A percentile compares a stretch with the other conserved stretches of the same genome.
These are phyloP conservation scores for Mesorhabditis sp. DNA, from an alignment of 2,888 invertebrate genomes.

Conservation along the genomic window DNA sequence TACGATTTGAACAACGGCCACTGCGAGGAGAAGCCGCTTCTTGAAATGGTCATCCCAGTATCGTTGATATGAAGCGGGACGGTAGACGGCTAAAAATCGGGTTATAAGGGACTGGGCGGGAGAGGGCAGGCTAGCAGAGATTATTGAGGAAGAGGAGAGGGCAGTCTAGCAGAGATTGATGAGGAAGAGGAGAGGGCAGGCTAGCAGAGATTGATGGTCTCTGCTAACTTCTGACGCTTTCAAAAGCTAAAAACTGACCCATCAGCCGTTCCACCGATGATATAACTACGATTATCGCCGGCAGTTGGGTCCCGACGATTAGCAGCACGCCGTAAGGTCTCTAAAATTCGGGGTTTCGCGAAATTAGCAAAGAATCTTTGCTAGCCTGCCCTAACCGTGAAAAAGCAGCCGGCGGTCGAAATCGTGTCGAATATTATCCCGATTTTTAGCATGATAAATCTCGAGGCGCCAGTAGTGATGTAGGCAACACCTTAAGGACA, in stretches of 20 bases:
- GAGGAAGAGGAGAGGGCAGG: too few relatives aligned
- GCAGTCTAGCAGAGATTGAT: too few relatives aligned
- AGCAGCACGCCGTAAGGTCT: not conserved
- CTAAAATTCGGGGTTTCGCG: not conserved
- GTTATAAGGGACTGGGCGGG: too few relatives aligned
- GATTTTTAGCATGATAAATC: not conserved
- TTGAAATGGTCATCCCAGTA: not conserved
- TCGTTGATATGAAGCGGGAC: not conserved
- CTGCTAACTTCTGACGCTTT: too few relatives aligned
- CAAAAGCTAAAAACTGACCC: not conserved
- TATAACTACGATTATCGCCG: not conserved
- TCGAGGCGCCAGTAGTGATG: not conserved
- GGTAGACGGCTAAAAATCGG: not conserved
- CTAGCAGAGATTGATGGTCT: too few relatives aligned
- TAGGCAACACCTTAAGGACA: not conserved
- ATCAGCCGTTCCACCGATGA: not conserved
- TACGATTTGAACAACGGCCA: not conserved
- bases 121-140: too few relatives aligned
- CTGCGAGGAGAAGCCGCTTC: not conserved
- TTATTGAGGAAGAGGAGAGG: too few relatives aligned
- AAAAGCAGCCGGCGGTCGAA: not conserved
- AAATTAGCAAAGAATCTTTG: not conserved
- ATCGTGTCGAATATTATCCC: not conserved
- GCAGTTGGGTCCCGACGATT: not conserved
- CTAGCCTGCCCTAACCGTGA: not conserved